phyloP scores from a whole-genome alignment of 2,113 vertebrate genomes.

The Antechinus flavipes region DNA sequence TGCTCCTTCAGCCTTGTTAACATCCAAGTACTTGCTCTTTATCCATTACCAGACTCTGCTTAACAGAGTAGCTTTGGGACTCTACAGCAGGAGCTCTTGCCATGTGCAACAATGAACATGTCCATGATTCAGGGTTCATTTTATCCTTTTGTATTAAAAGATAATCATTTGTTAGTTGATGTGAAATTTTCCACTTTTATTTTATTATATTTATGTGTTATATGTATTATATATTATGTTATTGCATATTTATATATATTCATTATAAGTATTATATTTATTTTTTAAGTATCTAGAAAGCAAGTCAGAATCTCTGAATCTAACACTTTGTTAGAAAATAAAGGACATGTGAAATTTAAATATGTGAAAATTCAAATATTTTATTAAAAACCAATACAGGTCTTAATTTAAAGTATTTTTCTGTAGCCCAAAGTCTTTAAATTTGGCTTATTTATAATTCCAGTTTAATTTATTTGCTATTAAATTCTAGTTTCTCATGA shows the following conservation, averaged over 20 bases:
- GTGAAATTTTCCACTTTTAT: neutral
- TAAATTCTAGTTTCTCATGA: neutral
- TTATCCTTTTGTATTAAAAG: neutral
- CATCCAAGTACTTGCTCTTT: neutral
- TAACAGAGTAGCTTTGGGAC: neutral
- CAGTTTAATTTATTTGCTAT: neutral
- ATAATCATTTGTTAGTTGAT: neutral
- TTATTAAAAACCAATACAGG: neutral
- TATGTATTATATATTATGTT: too few species aligned
- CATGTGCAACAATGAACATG: neutral
- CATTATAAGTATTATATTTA: neutral
- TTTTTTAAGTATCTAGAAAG: neutral
- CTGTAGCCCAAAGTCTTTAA: neutral
- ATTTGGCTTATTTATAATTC: neutral
- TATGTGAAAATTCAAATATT: neutral
- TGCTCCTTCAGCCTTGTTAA: neutral
- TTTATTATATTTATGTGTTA: too few species aligned
- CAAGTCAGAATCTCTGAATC: neutral
- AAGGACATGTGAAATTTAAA: neutral
- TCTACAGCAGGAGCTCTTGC: neutral
- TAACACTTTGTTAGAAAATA: neutral
- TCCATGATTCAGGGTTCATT: neutral
- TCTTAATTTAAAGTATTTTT: neutral
- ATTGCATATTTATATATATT: too few species aligned
- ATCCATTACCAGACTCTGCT: neutral